phyloP scores from a whole-genome alignment of 1,140 invertebrate species.

The Cephus cinctus region DNA sequence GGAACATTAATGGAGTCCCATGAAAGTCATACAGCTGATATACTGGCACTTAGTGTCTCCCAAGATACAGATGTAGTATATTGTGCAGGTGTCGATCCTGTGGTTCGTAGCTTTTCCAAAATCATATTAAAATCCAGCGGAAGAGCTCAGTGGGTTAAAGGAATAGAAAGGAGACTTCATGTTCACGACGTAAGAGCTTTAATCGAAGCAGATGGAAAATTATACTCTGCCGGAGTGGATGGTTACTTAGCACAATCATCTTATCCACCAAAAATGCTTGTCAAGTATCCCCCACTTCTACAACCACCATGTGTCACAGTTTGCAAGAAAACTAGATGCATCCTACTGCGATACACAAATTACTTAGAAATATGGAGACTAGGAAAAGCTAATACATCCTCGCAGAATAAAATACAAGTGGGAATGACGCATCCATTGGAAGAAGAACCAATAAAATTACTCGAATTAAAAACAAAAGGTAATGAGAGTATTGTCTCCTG shows the following conservation, averaged over 20 bases:
- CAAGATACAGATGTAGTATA: conserved; percentile 70
- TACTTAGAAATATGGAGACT: conserved; percentile 66
- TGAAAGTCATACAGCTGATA: conserved; percentile 77
- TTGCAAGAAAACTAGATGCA: conserved; percentile 58
- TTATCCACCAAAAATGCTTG: conserved; percentile 63
- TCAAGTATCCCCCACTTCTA: conserved; percentile 72
- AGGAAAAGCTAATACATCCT: conserved; percentile 45
- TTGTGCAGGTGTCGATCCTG: conserved; percentile 80
- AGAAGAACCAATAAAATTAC: conserved; percentile 64
- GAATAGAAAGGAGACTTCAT: conserved; percentile 74
- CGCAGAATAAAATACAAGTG: conserved; percentile 31
- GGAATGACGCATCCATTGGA: conserved; percentile 43
- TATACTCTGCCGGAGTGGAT: conserved; percentile 80
- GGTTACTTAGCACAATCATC: conserved; percentile 70
- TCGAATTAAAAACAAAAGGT: conserved; percentile 63
- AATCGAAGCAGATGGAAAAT: conserved; percentile 60
- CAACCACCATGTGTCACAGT: conserved; percentile 63
- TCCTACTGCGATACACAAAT: conserved; percentile 70
- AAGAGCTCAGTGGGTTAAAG: conserved; percentile 73
- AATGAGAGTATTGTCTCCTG: conserved; percentile 66
- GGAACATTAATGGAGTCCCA: conserved; percentile 76
- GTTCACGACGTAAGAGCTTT: conserved; percentile 81
- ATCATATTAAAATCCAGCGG: conserved; percentile 61
- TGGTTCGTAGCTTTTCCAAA: conserved; percentile 69
- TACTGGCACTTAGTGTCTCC: conserved; percentile 71